Evolutionary conservation across 1,140 invertebrate genomes (phyloP).

Genomic region (Papilio aristodemus): DNA sequence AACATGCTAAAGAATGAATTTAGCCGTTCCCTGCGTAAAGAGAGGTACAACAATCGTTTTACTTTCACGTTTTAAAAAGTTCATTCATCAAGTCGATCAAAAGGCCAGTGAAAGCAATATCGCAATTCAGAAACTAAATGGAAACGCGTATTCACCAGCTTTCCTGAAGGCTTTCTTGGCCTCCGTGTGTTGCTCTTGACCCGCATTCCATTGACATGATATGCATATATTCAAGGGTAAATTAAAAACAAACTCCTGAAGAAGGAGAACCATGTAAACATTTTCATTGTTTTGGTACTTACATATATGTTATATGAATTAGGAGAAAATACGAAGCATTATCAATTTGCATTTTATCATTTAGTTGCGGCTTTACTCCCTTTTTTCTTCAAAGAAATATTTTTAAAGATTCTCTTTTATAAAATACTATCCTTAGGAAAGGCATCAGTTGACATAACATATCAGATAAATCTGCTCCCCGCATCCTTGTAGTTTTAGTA

Average conservation of each 20-base stretch:
- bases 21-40: slow-evolving; percentile 51
- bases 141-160: slow-evolving; percentile 56
- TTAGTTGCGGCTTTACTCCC: too few relatives aligned
- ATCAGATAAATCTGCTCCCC: background rate
- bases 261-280: background rate
- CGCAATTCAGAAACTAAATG: slow-evolving; percentile 56
- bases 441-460: too few relatives aligned
- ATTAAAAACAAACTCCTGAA: background rate
- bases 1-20: slow-evolving; percentile 64
- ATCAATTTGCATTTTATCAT: too few relatives aligned
- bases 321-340: too few relatives aligned
- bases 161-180: slow-evolving; percentile 62
- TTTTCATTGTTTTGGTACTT: too few relatives aligned
- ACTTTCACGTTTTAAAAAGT: slow-evolving; percentile 74
- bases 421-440: too few relatives aligned
- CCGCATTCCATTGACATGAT: slow-evolving; percentile 46
- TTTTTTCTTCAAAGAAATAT: too few relatives aligned
- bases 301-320: too few relatives aligned
- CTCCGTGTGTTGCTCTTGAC: slow-evolving; percentile 49
- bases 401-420: too few relatives aligned
- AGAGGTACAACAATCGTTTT: slow-evolving; percentile 61
- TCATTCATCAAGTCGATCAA: slow-evolving; percentile 66
- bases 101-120: slow-evolving; percentile 77
- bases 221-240: slow-evolving; percentile 21
- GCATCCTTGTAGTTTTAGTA: background rate